Percentiles rank a stretch among this genome's conserved stretches.
Evolutionary conservation across 1,140 invertebrate genomes (phyloP).

Genomic region (Phymorhynchus buccinoides): DNA sequence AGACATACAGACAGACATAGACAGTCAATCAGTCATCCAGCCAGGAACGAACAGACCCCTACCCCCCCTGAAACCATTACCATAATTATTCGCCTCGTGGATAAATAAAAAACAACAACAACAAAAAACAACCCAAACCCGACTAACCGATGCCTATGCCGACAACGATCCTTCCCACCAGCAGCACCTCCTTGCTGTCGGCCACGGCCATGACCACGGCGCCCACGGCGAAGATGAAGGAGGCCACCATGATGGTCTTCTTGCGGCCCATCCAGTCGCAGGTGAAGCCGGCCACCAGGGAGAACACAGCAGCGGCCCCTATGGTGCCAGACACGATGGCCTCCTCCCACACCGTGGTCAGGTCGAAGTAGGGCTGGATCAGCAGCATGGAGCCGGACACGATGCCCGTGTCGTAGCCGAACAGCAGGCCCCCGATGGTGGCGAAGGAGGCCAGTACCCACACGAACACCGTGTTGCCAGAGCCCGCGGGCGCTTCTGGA

Average conservation of each 20-base stretch:
- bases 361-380: constrained; percentile 60
- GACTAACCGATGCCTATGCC: constrained; percentile 68
- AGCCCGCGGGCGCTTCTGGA: too few species aligned
- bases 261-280: constrained; percentile 62
- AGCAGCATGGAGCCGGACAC: constrained; percentile 80
- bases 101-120: not conserved
- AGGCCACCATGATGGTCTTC: constrained; percentile 64
- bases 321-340: constrained; percentile 65
- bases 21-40: not conserved
- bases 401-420: constrained; percentile 82
- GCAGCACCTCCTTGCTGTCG: constrained; percentile 56
- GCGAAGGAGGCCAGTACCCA: constrained; percentile 67
- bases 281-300: constrained; percentile 60
- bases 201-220: constrained; percentile 63
- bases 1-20: not conserved
- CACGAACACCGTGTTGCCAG: constrained; percentile 58
- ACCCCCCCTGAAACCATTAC: not conserved
- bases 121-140: not conserved
- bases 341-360: constrained; percentile 62
- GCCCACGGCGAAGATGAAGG: constrained; percentile 63
- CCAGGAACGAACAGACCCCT: not conserved
- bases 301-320: constrained; percentile 64
- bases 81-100: not conserved
- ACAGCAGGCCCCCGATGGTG: constrained; percentile 78
- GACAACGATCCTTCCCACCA: constrained; percentile 64